These are phyloP conservation scores for Tragulus kanchil DNA, from an alignment of 2,113 vertebrate genomes.

Conservation along the genomic window DNA sequence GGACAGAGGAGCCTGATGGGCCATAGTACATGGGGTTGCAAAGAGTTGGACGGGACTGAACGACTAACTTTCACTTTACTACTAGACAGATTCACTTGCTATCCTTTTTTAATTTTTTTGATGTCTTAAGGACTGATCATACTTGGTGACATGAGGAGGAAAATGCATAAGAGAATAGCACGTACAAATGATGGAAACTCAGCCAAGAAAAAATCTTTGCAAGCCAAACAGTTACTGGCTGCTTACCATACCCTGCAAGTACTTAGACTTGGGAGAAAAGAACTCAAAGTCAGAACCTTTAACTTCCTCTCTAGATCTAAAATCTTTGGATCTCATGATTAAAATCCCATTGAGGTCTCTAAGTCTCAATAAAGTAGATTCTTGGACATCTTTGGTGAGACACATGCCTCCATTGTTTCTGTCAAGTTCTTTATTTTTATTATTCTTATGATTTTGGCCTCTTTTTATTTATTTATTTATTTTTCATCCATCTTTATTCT, in stretches of 20 bases:
- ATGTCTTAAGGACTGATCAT: neutral
- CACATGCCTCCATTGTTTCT: neutral
- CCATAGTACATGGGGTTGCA: neutral
- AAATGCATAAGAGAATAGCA: neutral
- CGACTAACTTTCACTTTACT: neutral
- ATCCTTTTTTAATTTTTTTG: neutral
- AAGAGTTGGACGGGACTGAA: neutral
- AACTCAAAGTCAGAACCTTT: conserved; percentile 42
- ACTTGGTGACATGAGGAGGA: neutral
- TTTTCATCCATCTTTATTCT: too few species aligned
- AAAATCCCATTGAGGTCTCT: neutral
- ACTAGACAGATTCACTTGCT: neutral
- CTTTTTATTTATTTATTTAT: too few species aligned
- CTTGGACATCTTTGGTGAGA: neutral
- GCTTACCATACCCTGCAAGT: conserved; percentile 28
- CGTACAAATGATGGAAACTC: neutral
- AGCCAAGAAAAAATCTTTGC: conserved; percentile 51
- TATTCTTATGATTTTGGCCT: too few species aligned
- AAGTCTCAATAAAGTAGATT: neutral
- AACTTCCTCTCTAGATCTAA: conserved; percentile 25
- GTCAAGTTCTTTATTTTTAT: neutral
- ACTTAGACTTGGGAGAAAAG: conserved; percentile 49
- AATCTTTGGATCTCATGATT: neutral
- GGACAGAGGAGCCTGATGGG: neutral
- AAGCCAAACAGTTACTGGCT: conserved; percentile 15